Evolutionary conservation across 2,797 vertebrate genomes (phyloP).

Genomic region (Tauraco hartlaubi): DNA sequence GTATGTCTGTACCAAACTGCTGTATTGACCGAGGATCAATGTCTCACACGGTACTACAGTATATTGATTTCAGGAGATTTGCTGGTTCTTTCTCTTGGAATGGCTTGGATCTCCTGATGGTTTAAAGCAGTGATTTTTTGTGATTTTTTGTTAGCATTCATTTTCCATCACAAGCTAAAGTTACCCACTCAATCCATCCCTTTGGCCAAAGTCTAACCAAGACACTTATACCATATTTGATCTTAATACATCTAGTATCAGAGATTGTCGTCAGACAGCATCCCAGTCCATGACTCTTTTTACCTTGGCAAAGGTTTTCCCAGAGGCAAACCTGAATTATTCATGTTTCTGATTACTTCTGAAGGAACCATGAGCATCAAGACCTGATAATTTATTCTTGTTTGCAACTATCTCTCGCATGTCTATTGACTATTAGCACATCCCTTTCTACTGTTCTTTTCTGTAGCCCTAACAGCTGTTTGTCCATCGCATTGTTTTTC

Average conservation of each 20-base stretch:
- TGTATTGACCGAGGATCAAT: neutral
- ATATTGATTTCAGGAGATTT: neutral
- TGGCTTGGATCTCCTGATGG: neutral
- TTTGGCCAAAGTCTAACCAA: neutral
- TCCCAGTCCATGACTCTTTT: neutral
- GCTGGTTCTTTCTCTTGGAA: neutral
- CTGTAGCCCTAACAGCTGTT: neutral
- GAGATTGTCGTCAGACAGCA: neutral
- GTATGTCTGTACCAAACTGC: neutral
- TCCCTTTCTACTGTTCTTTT: neutral
- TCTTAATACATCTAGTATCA: neutral
- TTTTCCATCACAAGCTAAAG: neutral
- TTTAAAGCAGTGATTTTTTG: neutral
- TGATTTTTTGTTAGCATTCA: neutral
- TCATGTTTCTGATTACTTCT: neutral
- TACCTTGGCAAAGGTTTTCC: neutral
- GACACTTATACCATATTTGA: neutral
- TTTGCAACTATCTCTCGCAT: neutral
- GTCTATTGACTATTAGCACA: neutral
- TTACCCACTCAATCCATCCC: rapidly evolving
- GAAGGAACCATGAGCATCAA: neutral
- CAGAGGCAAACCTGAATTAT: neutral
- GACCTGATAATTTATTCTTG: neutral
- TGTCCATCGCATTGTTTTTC: neutral
- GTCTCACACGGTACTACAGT: neutral